phyloP scores from a whole-genome alignment of 30 jellyfish, hydroid and myxozoan genomes.

The Turritopsis rubra region DNA sequence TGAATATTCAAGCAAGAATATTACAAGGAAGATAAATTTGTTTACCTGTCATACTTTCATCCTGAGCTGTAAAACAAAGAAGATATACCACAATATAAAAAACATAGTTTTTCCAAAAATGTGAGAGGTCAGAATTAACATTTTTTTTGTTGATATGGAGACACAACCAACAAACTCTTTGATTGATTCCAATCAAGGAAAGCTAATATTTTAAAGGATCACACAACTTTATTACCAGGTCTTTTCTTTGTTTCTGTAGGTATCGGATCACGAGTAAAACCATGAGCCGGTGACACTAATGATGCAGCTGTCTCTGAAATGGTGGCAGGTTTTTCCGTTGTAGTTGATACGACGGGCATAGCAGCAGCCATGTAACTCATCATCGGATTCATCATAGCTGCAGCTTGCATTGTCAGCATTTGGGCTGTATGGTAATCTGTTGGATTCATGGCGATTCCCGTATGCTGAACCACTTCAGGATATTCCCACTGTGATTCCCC shows the following conservation, averaged over 20 bases:
- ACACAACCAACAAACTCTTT: too few species aligned
- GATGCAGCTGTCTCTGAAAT: constrained; percentile 14
- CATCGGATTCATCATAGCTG: constrained; percentile 11
- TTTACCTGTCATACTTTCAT: background rate
- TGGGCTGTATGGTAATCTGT: background rate
- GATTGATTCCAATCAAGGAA: too few species aligned
- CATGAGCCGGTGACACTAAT: constrained; percentile 23
- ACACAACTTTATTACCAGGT: constrained; percentile 10
- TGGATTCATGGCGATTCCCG: background rate
- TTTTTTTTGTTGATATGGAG: too few species aligned
- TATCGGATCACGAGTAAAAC: constrained; percentile 10
- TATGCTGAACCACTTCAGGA: constrained; percentile 29
- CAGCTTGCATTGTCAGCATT: background rate
- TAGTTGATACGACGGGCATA: constrained; percentile 5
- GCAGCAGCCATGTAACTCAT: constrained; percentile 21
- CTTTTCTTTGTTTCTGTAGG: constrained; percentile 20
- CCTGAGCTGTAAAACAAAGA: background rate
- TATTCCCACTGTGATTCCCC: constrained; percentile 93
- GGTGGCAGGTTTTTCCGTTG: background rate
- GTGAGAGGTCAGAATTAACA: too few species aligned
- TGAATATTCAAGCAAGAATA: too few species aligned
- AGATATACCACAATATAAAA: too few species aligned
- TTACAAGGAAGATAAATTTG: background rate
- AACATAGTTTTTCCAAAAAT: too few species aligned
- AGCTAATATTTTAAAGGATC: too few species aligned